These are phyloP conservation scores for Chaenogobius annularis DNA, from an alignment of 2,113 vertebrate genomes.

Conservation along the genomic window DNA sequence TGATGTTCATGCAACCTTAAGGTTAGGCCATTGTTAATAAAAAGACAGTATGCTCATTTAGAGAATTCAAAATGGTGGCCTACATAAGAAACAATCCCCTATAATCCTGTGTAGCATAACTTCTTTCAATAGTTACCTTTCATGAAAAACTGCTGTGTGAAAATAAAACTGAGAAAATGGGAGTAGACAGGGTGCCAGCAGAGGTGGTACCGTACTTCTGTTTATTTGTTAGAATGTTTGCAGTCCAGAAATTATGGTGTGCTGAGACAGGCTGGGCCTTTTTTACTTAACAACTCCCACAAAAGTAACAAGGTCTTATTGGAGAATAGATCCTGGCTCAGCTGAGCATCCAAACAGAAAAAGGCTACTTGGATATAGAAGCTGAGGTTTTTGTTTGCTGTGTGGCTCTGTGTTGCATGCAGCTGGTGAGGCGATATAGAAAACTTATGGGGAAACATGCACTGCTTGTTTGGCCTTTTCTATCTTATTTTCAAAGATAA, in stretches of 20 bases:
- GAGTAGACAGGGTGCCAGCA: conserved; percentile 1
- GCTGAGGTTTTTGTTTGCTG: conserved; percentile 51
- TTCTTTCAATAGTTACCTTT: neutral
- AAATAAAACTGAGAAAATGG: neutral
- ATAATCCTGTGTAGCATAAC: neutral
- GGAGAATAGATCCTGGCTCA: conserved; percentile 19
- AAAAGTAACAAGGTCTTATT: conserved; percentile 5
- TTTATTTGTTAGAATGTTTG: conserved; percentile 3
- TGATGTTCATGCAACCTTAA: conserved; percentile 26
- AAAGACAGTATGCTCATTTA: too few species aligned
- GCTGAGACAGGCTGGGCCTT: neutral
- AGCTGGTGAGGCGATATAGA: conserved; percentile 37
- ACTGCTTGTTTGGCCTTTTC: neutral
- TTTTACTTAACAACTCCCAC: neutral
- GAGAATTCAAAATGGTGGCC: neutral
- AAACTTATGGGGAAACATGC: conserved; percentile 47
- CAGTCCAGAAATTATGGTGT: conserved; percentile 8
- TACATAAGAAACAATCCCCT: neutral
- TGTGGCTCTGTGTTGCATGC: conserved; percentile 47
- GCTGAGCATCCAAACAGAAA: neutral
- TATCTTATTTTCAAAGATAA: neutral
- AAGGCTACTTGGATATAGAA: neutral
- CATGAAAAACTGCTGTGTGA: neutral
- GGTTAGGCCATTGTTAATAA: conserved; percentile 29
- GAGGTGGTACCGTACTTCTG: conserved; percentile 1